Conservation (phyloP, 2,888 invertebrate species). For the Argyra leucocephala region DNA sequence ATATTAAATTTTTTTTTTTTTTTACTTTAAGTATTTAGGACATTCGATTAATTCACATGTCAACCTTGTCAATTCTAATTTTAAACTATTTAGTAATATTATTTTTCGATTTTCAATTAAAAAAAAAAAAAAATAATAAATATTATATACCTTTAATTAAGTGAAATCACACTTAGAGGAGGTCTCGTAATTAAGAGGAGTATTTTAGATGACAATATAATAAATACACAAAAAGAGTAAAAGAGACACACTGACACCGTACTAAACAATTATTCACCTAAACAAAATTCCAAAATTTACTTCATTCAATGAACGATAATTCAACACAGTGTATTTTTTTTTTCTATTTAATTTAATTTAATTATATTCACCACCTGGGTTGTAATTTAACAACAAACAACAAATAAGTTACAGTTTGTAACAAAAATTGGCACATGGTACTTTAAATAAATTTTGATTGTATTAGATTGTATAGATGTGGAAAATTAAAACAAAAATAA, state of each 20-base stretch:
- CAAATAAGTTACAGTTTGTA: too few relatives aligned
- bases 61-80: constrained; percentile 2
- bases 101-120: too few relatives aligned
- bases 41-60: neutral
- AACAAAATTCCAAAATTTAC: neutral
- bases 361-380: neutral
- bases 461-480: too few relatives aligned
- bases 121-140: too few relatives aligned
- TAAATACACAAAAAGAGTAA: neutral
- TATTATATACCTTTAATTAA: neutral
- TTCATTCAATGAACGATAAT: neutral
- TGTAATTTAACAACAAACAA: neutral
- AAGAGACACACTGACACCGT: neutral
- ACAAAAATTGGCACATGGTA: too few relatives aligned
- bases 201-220: neutral
- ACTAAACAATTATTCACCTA: neutral
- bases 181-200: neutral
- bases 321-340: neutral
- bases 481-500: too few relatives aligned
- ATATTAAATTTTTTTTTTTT: too few relatives aligned
- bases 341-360: neutral
- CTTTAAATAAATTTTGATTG: too few relatives aligned
- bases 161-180: neutral
- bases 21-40: neutral
- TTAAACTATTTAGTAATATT: constrained; percentile 1